Evolutionary conservation across 2,113 vertebrate genomes (phyloP).

Genomic region (Amblyornis subalaris): DNA sequence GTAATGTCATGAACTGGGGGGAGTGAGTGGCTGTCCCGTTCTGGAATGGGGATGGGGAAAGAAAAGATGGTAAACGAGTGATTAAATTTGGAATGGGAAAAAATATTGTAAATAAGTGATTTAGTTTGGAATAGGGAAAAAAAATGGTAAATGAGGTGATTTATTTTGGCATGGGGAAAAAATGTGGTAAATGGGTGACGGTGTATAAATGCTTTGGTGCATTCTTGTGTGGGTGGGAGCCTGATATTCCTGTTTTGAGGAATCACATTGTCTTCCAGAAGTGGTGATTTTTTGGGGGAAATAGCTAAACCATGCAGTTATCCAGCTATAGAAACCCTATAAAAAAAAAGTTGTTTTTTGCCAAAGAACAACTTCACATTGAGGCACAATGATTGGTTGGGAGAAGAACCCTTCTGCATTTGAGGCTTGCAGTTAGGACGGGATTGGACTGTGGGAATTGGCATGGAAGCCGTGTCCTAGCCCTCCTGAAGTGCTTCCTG

Average conservation of each 20-base stretch:
- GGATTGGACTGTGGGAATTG: neutral
- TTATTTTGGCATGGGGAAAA: neutral
- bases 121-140: neutral
- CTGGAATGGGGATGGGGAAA: neutral
- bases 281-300: neutral
- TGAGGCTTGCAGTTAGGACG: no score
- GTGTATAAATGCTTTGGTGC: neutral
- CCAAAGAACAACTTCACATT: accelerated
- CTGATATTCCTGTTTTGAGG: neutral
- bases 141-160: neutral
- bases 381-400: neutral
- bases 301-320: neutral
- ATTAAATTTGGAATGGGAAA: neutral
- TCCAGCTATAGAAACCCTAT: neutral
- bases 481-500: neutral
- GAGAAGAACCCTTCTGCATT: neutral
- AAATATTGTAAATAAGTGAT: neutral
- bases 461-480: neutral
- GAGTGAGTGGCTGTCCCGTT: neutral
- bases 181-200: neutral
- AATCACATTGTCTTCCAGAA: neutral
- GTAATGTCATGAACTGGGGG: neutral
- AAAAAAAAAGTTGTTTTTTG: neutral
- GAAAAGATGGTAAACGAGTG: neutral
- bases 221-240: neutral